Percentiles rank a stretch among this genome's conserved stretches.
Conservation (phyloP, 2,888 invertebrate genomes). For the Drosophila colorata region DNA sequence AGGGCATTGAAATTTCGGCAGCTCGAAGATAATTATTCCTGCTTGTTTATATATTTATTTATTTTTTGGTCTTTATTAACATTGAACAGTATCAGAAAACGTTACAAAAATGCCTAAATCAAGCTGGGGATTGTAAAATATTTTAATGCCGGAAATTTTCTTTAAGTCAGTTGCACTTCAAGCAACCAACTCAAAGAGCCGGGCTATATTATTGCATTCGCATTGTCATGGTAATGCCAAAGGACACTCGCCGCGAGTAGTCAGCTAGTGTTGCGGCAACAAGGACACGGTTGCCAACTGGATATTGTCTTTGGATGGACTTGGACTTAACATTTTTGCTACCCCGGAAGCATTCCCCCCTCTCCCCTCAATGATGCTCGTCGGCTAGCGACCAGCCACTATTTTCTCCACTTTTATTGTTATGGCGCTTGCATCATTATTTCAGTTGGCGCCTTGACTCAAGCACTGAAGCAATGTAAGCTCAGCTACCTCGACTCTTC, state of each 20-base stretch:
- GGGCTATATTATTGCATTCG: slow-evolving; percentile 17
- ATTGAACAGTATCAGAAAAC: background rate
- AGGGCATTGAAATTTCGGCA: background rate
- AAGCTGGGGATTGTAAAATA: slow-evolving; percentile 9
- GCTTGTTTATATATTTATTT: slow-evolving; percentile 6
- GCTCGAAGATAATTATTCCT: too few relatives aligned
- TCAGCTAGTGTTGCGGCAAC: slow-evolving; percentile 24
- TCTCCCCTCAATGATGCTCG: too few relatives aligned
- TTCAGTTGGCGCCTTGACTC: slow-evolving; percentile 75
- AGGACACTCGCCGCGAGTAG: slow-evolving; percentile 31
- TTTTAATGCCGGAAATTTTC: background rate
- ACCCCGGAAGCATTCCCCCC: too few relatives aligned
- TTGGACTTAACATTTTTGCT: slow-evolving; percentile 12
- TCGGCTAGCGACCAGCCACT: slow-evolving; percentile 6
- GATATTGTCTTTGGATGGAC: slow-evolving; percentile 62
- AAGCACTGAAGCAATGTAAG: slow-evolving; percentile 2
- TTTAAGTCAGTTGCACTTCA: slow-evolving; percentile 17
- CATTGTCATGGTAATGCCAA: slow-evolving; percentile 33
- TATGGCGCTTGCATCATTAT: slow-evolving; percentile 77
- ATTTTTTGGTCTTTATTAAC: background rate
- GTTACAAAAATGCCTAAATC: background rate
- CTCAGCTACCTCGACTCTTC: background rate
- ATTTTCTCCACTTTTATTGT: slow-evolving; percentile 68
- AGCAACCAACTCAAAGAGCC: slow-evolving; percentile 3
- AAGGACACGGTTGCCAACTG: slow-evolving; percentile 15